Base-by-base conservation (phyloP, 1,140 invertebrate species). In the Drosophila sturtevanti region DNA sequence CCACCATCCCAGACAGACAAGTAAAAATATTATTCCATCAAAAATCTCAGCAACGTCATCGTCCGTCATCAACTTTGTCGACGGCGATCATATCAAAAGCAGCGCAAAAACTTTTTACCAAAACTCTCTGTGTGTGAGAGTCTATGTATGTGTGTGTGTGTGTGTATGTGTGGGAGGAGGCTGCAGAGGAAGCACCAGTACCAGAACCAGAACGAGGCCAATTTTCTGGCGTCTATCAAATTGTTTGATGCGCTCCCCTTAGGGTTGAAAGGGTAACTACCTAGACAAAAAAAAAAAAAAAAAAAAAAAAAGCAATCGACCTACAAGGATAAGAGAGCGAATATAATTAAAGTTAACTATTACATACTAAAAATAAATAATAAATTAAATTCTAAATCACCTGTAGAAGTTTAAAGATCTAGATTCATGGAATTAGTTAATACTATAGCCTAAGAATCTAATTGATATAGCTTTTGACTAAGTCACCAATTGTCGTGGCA, bases 41-140 rank as follows among this genome's bases (percentile, higher is more conserved):
- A 79, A 89, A 87, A 89, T 87, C 84, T 55, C 63, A 59, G 79
- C 63, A 72, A 72, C 80, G 72, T 70, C 84, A 60, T 55, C 14
- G 37, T 24, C 60, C 60, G 70, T 48, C 66, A 65, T 52, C 35
- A 48, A 34, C 61, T 41, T 54, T 54, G 55, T 51, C 73, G 73
- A 37, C 74, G 66, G 75, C 79, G 82, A 86, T 86, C 84, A 86
- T 86, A 86, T 86, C 82, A 87, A 86, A 63, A 82, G 76, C 82
- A 69, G 66, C 81, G 79, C 82, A 79, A 87, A 86, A 82, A 79
- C 5, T 31, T 87, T 84, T 78, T 86, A 82, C 81, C 35, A 1
- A 24, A 24, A 24, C 1, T n/a, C n/a, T n/a, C 24, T 31, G 27
- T 31, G 27, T 31, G 27, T 31, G 3, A n/a, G n/a, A n/a, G n/a